These are phyloP conservation scores for Meghimatium bilineatum DNA, from an alignment of 2,888 invertebrate species.

Conservation along the genomic window DNA sequence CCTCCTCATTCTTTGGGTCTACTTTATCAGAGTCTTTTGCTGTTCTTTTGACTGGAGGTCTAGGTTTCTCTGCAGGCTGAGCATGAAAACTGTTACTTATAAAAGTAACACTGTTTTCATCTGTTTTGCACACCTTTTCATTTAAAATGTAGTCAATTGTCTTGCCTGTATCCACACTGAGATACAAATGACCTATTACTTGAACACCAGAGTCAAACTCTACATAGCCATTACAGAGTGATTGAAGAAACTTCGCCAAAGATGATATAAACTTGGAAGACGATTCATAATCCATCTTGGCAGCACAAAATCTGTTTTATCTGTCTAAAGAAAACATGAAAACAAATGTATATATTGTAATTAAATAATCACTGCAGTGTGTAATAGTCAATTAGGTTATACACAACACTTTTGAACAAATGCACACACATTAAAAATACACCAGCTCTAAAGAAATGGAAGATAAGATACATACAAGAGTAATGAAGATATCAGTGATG, in stretches of 20 bases:
- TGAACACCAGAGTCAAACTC: conserved; percentile 55
- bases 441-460: too few relatives aligned
- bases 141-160: conserved; percentile 55
- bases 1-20: conserved; percentile 31
- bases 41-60: conserved; percentile 30
- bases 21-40: conserved; percentile 8
- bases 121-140: conserved; percentile 55
- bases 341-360: not conserved
- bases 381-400: too few relatives aligned
- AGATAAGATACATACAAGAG: too few relatives aligned
- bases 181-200: conserved; percentile 54
- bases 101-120: conserved; percentile 54
- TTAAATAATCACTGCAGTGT: not conserved
- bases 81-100: conserved; percentile 56
- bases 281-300: conserved; percentile 53
- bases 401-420: too few relatives aligned
- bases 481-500: too few relatives aligned
- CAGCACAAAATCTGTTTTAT: conserved; percentile 1
- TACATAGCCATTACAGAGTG: conserved; percentile 55
- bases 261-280: conserved; percentile 55
- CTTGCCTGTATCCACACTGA: conserved; percentile 53
- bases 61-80: conserved; percentile 51
- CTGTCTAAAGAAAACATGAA: not conserved
- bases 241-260: conserved; percentile 54
- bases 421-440: too few relatives aligned